These are phyloP conservation scores for Triplophysa tibetana DNA, from an alignment of 2,113 vertebrate genomes.

Conservation along the genomic window DNA sequence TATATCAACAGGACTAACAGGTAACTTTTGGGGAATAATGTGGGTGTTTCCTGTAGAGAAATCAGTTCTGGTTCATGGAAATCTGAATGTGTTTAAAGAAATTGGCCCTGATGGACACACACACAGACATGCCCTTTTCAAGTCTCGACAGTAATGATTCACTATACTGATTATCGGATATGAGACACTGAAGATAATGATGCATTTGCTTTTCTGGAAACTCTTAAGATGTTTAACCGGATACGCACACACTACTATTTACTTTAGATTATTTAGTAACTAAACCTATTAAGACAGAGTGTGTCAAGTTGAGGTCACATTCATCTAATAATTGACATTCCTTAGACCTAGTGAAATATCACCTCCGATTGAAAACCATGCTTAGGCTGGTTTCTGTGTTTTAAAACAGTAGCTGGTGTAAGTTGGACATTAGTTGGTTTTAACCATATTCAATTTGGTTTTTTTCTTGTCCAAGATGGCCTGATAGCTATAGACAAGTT, in stretches of 20 bases:
- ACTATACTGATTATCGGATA: slow-evolving; percentile 9
- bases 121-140: slow-evolving; percentile 9
- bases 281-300: not conserved
- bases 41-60: not conserved
- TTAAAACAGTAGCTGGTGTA: too few relatives aligned
- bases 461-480: too few relatives aligned
- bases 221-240: slow-evolving; percentile 7
- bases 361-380: too few relatives aligned
- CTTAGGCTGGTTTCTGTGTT: not conserved
- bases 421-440: too few relatives aligned
- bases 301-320: not conserved
- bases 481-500: too few relatives aligned
- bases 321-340: not conserved
- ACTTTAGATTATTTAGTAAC: slow-evolving; percentile 21
- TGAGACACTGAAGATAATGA: slow-evolving; percentile 9
- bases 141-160: slow-evolving; percentile 31
- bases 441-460: too few relatives aligned
- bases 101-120: not conserved
- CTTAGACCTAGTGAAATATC: not conserved
- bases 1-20: slow-evolving; percentile 9
- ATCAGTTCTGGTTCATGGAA: slow-evolving; percentile 30
- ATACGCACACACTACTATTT: not conserved
- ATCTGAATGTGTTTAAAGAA: slow-evolving; percentile 19
- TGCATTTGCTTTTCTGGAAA: slow-evolving; percentile 21
- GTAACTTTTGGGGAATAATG: slow-evolving; percentile 2